These are phyloP conservation scores for Ptilorrhoa leucosticta DNA, from an alignment of 2,113 vertebrate species.

Conservation along the genomic window DNA sequence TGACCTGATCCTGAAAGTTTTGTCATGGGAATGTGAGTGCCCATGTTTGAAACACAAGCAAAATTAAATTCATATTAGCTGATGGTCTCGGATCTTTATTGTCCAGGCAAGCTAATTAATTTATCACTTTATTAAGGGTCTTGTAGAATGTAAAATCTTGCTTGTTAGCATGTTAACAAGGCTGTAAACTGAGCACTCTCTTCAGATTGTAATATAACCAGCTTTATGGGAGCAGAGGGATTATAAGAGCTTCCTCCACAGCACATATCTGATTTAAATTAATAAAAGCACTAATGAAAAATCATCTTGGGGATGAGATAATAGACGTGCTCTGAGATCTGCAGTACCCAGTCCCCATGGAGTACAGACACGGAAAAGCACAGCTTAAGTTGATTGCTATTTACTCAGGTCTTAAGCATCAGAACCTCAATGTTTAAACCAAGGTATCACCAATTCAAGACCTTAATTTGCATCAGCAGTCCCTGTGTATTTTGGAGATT, in stretches of 20 bases:
- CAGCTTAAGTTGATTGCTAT: not conserved
- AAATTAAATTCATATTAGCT: not conserved
- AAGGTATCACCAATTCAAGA: not conserved
- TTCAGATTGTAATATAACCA: constrained; percentile 18
- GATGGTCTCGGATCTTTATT: not conserved
- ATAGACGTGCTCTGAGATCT: not conserved
- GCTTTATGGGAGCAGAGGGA: constrained; percentile 15
- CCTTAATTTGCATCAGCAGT: not conserved
- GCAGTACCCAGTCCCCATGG: not conserved
- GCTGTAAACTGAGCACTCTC: constrained; percentile 5
- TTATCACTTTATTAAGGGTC: constrained; percentile 16
- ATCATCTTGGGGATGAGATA: constrained; percentile 1
- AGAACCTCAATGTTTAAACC: not conserved
- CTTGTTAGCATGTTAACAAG: constrained; percentile 36
- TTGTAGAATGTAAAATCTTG: not conserved
- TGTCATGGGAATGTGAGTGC: fast-evolving
- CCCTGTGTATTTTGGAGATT: not conserved
- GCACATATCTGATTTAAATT: constrained; percentile 11
- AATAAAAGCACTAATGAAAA: constrained; percentile 43
- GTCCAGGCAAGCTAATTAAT: constrained; percentile 39
- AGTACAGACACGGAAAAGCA: not conserved
- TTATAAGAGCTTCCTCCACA: not conserved
- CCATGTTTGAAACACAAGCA: not conserved
- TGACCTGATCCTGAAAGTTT: not conserved
- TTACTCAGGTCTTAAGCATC: not conserved